Evolutionary conservation across 2,113 vertebrate species (phyloP), one percentile per base, ranked within the genome.

Genomic region (Toxostoma redivivum): DNA sequence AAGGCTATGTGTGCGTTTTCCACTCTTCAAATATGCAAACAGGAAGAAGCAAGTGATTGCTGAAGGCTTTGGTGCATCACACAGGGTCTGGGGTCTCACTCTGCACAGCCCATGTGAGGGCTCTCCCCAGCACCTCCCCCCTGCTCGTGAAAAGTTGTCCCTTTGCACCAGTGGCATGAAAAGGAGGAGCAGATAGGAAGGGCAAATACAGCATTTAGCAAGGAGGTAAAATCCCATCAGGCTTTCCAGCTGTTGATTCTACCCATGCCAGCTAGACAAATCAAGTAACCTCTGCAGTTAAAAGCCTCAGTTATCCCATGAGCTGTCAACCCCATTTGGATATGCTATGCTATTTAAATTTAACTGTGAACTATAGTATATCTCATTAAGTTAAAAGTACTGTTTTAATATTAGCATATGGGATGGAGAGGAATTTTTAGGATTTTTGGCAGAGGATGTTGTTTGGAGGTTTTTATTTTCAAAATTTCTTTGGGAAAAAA

Each of bases 81-180:
- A 6, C 1, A 1, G 13, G 3, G 3, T 19, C 22, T 56, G 33
- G 30, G 11, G 25, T 12, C 9, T 92, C 5, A 0, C 2, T 37
- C 9, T 56, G 30, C 9, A 22, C 35, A 66, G 23, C 10, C 33
- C 31, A 14, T 0, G 2, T 13, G 25, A 65, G 53, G 35, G 7
- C 35, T 70, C 14, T 54, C 44, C 54, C 37, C 56, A 64, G 57
- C 24, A 50, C 15, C 14, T 61, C 8, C 5, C 27, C 8, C 2
- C 12, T 51, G 12, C 33, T 58, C 83, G 30, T 21, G 48, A 45
- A 54, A 66, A 48, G 5, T 21, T 42, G 33, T 31, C 21, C 5
- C 0, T 80, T 88, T 69, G 38, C 25, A 66, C 12, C 20, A 69
- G 12, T 35, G 40, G 11, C 23, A 31, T 60, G 60, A 73, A 89